These are phyloP conservation scores for Tychaedon coryphoeus DNA, from an alignment of 2,113 vertebrate genomes.

Conservation along the genomic window DNA sequence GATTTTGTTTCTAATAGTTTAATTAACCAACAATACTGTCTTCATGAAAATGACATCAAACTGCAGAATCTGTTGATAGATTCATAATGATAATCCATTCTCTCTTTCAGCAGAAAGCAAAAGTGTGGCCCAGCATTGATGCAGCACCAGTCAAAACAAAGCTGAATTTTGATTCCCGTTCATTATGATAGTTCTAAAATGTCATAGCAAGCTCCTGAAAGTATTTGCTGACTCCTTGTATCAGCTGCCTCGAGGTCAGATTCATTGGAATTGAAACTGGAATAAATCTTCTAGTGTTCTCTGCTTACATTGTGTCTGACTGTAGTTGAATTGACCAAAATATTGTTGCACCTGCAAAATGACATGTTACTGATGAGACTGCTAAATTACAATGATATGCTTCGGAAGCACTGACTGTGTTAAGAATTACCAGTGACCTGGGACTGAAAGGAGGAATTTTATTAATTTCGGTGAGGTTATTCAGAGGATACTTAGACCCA, in stretches of 20 bases:
- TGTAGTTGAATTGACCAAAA: background rate
- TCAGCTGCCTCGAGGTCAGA: background rate
- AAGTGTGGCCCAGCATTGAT: background rate
- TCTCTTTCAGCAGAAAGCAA: background rate
- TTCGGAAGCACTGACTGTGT: background rate
- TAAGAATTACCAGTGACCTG: background rate
- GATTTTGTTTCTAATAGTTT: conserved; percentile 72
- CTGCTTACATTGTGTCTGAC: background rate
- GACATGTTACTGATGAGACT: background rate
- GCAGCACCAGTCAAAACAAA: background rate
- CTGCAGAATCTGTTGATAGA: background rate
- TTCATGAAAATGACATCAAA: background rate
- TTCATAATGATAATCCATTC: background rate
- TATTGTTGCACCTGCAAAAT: background rate
- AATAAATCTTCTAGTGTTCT: background rate
- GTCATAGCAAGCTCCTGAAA: background rate
- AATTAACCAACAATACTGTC: conserved; percentile 47
- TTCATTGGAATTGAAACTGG: background rate
- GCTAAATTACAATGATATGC: background rate
- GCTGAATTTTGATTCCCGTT: background rate
- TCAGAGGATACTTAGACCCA: background rate
- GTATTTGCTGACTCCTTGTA: background rate
- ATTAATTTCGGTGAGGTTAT: background rate
- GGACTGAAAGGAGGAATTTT: background rate
- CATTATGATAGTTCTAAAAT: background rate